Evolutionary conservation across 2,888 invertebrate species (phyloP), one percentile per base, ranked within the genome.

Genomic region (Lithosia quadra): DNA sequence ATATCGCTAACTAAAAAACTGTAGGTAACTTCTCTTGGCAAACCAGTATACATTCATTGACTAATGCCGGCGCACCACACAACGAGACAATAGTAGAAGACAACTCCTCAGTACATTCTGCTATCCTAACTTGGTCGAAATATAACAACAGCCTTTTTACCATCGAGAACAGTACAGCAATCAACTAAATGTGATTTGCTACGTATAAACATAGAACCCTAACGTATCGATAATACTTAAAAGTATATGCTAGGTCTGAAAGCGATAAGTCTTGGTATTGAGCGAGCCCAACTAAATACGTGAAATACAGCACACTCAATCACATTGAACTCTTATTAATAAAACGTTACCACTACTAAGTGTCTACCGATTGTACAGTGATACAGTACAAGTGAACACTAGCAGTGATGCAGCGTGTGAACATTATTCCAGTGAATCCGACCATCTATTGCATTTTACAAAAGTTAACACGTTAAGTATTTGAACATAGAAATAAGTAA

Each of bases 1-100:
- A 94, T 92, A 93, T 93, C 88, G 91, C 93, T 94, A 95, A 93
- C 91, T 94, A 91, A 94, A 94, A 93, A 94, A 94, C 92, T 94
- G 93, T 93, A 93, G 95, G 95, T 95, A 95, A 95, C 95, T 94
- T 93, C 93, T 94, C 94, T 93, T 93, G 94, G 94, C 94, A 94
- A 94, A 93, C 92, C 93, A 90, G 88, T 91, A 89, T 90, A 91
- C 90, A 88, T 88, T 90, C 90, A 88, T 88, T 92, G 93, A 94
- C 93, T 93, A 91, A 87, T 87, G 87, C 85, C 88, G 93, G 93
- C 94, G 94, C 94, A 94, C 91, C 94, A 92, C 94, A 89, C 88
- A 88, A 90, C 92, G 92, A 94, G 91, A 88, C 85, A 75, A 75
- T 58, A 55, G 68, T 63, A 69, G 56, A 66, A 82, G 81, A 88